Evolutionary conservation across 1,140 invertebrate species (phyloP).

Genomic region (Musca domestica): DNA sequence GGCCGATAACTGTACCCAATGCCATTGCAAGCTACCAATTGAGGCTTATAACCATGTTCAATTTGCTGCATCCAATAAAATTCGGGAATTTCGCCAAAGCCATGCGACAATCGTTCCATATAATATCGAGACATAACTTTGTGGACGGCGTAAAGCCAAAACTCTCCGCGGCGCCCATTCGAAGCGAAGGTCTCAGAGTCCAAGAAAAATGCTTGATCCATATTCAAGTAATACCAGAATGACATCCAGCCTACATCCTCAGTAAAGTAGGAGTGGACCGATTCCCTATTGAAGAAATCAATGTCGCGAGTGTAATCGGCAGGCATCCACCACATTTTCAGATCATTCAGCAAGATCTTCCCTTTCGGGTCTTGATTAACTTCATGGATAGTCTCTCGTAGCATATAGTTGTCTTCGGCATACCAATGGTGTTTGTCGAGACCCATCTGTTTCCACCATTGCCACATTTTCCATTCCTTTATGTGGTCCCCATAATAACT

Average conservation of each 20-base stretch:
- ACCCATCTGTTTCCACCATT: conserved; percentile 53
- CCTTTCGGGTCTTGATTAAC: conserved; percentile 41
- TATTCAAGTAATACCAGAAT: conserved; percentile 69
- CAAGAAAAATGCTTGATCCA: conserved; percentile 66
- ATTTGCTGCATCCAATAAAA: conserved; percentile 59
- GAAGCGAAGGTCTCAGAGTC: conserved; percentile 57
- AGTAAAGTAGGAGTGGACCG: conserved; percentile 63
- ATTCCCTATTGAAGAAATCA: too few species aligned
- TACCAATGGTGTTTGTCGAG: conserved; percentile 42
- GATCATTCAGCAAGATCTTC: conserved; percentile 38
- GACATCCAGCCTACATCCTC: conserved; percentile 69
- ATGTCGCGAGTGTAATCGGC: conserved; percentile 30
- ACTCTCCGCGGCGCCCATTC: conserved; percentile 58
- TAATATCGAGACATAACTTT: conserved; percentile 64
- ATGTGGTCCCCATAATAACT: conserved; percentile 30
- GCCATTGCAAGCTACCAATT: conserved; percentile 63
- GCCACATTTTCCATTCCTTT: conserved; percentile 51
- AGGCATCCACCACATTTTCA: conserved; percentile 44
- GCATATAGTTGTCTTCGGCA: conserved; percentile 43
- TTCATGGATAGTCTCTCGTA: conserved; percentile 44
- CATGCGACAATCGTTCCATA: conserved; percentile 65
- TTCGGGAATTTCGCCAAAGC: conserved; percentile 61
- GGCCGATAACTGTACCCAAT: conserved; percentile 62
- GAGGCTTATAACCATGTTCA: conserved; percentile 62
- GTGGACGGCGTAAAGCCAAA: conserved; percentile 59